Percentiles rank a stretch among this genome's conserved stretches.
phyloP scores from a whole-genome alignment of 2,113 vertebrate genomes.

The Tenebrosternarchus preto region DNA sequence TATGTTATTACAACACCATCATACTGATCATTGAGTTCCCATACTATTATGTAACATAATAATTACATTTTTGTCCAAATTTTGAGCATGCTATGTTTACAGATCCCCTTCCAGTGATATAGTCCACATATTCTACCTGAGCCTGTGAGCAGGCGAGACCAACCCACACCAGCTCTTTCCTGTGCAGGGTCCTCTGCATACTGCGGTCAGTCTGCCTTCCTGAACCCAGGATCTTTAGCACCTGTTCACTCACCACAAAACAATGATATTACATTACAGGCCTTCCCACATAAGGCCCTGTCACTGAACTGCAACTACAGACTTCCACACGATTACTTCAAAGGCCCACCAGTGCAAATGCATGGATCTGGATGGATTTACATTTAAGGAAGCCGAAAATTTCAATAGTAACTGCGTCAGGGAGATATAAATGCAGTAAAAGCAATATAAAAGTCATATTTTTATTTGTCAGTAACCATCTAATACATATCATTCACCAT shows the following conservation, averaged over 20 bases:
- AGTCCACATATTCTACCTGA: constrained; percentile 30
- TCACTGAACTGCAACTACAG: neutral
- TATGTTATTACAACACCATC: neutral
- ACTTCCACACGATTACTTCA: constrained; percentile 35
- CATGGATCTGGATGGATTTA: constrained; percentile 16
- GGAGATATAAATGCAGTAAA: no score
- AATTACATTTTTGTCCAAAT: neutral
- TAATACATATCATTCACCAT: no score
- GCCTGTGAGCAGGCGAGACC: neutral
- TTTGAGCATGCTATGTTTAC: constrained; percentile 5
- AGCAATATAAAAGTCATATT: no score
- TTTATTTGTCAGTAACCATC: no score
- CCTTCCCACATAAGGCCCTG: constrained; percentile 23
- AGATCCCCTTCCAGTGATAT: neutral
- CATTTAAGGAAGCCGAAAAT: neutral
- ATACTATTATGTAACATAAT: constrained; percentile 23
- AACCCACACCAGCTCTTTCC: neutral
- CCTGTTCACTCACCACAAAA: constrained; percentile 40
- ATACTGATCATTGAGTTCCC: neutral
- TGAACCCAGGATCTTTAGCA: constrained; percentile 29
- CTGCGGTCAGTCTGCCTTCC: constrained; percentile 24
- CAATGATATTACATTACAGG: constrained; percentile 45
- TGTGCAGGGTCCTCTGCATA: constrained; percentile 39
- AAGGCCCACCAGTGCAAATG: constrained; percentile 16
- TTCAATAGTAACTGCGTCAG: neutral